Percentiles rank a stretch among this genome's conserved stretches.
These are phyloP conservation scores for Tokudaia tokunoshimensis DNA, from an alignment of 2,797 vertebrate species.

Conservation along the genomic window DNA sequence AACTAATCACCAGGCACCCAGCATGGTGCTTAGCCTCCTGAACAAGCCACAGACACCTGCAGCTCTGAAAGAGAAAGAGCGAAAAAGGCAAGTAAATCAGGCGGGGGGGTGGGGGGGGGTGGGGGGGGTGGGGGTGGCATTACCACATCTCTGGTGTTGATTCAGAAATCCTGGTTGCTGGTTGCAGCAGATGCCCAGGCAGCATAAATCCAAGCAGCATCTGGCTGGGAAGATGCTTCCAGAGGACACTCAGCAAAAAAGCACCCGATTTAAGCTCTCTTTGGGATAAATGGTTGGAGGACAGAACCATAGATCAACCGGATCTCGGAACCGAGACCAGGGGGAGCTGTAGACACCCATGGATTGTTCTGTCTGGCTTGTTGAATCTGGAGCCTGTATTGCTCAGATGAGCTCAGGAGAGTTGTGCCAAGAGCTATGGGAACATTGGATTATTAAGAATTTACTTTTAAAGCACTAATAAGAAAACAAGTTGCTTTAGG, in stretches of 20 bases:
- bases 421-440: not conserved
- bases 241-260: not conserved
- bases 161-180: not conserved
- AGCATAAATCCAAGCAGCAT: not conserved
- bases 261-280: slow-evolving; percentile 47
- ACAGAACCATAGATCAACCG: not conserved
- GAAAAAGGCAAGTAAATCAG: not conserved
- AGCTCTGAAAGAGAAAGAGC: too few relatives aligned
- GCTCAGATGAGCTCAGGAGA: not conserved
- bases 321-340: not conserved
- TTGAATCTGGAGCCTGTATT: not conserved
- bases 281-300: not conserved
- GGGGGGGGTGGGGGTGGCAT: too few relatives aligned
- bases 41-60: accelerated
- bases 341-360: not conserved
- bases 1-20: not conserved
- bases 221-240: not conserved
- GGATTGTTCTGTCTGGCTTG: not conserved
- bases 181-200: not conserved
- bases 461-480: not conserved
- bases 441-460: not conserved
- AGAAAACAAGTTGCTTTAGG: not conserved
- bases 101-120: too few relatives aligned
- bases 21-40: too few relatives aligned
- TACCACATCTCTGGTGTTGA: not conserved